Conservation (phyloP, 2,113 vertebrate species). For the Opisthocomus hoazin region DNA sequence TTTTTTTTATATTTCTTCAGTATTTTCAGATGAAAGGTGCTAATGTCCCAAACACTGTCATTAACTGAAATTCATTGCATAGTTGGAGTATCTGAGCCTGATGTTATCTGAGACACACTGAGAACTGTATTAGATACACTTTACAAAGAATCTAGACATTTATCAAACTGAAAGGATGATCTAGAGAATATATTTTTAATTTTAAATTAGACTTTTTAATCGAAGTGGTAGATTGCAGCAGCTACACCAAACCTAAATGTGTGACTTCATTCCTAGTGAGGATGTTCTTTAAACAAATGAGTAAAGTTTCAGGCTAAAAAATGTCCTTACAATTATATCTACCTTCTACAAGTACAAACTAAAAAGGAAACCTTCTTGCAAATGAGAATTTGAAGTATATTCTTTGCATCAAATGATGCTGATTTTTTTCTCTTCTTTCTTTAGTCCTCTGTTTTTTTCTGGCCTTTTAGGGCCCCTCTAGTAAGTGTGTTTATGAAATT, state of each 20-base stretch:
- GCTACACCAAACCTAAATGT: not conserved
- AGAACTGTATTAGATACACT: not conserved
- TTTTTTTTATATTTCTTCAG: slow-evolving; percentile 22
- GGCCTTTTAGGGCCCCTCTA: not conserved
- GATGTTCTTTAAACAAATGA: slow-evolving; percentile 27
- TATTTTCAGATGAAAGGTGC: slow-evolving; percentile 5
- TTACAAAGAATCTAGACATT: not conserved
- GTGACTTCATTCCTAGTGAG: not conserved
- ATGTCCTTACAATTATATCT: not conserved
- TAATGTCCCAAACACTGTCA: slow-evolving; percentile 22
- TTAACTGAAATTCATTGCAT: not conserved
- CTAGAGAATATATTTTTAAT: slow-evolving; percentile 16
- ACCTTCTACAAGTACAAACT: not conserved
- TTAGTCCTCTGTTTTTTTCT: not conserved
- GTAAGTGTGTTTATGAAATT: not conserved
- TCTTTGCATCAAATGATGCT: not conserved
- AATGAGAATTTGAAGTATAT: not conserved
- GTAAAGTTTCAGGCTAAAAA: slow-evolving; percentile 16
- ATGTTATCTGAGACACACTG: not conserved
- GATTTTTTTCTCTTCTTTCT: not conserved
- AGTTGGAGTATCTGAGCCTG: not conserved
- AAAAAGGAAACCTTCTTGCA: not conserved
- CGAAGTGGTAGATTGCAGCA: slow-evolving; percentile 12
- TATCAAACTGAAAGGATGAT: not conserved
- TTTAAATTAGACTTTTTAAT: slow-evolving; percentile 53